Conservation (phyloP, 1,140 invertebrate species). For the Tetramorium parvispinum region DNA sequence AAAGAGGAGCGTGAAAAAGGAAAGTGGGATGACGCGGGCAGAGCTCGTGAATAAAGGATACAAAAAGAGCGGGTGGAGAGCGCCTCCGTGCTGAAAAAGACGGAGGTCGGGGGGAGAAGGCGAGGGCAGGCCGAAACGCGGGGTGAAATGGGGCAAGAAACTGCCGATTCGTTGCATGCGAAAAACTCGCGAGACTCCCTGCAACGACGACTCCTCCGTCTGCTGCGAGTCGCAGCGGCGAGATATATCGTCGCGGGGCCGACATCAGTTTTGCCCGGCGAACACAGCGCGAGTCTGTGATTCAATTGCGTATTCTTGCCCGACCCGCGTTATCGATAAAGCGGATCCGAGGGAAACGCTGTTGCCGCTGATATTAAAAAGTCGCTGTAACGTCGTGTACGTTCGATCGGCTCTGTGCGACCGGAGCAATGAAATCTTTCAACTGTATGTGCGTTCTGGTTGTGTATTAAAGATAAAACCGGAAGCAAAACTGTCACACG, state of each 20-base stretch:
- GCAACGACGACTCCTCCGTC: slow-evolving; percentile 25
- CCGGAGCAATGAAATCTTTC: background rate
- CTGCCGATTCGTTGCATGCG: slow-evolving; percentile 65
- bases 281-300: background rate
- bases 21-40: background rate
- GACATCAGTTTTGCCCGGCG: background rate
- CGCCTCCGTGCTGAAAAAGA: background rate
- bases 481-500: background rate
- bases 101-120: background rate
- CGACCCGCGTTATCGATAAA: slow-evolving; percentile 16
- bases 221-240: slow-evolving; percentile 50
- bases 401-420: background rate
- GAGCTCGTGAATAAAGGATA: slow-evolving; percentile 27
- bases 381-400: background rate
- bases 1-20: background rate
- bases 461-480: background rate
- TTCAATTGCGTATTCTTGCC: slow-evolving; percentile 60
- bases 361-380: slow-evolving; percentile 42
- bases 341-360: background rate
- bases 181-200: slow-evolving; percentile 60
- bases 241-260: slow-evolving; percentile 43
- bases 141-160: slow-evolving; percentile 76
- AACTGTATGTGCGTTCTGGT: background rate
- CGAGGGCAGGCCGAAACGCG: slow-evolving; percentile 23
- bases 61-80: slow-evolving; percentile 1